Evolutionary conservation across 2,888 invertebrate species (phyloP).

Genomic region (Bedellia somnulentella): DNA sequence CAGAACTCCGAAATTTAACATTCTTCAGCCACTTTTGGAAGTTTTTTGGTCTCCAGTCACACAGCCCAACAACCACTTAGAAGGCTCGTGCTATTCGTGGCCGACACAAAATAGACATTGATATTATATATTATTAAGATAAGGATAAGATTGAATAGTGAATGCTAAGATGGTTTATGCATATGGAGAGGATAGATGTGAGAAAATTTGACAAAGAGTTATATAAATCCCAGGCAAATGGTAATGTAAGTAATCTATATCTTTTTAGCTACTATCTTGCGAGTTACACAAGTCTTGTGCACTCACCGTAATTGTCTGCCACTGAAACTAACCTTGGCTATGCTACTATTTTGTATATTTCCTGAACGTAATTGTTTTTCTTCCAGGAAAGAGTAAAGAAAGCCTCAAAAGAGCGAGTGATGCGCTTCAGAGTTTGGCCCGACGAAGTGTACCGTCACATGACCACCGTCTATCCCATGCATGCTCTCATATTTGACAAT

Average conservation of each 20-base stretch:
- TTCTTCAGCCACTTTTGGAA: too few relatives aligned
- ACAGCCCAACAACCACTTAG: too few relatives aligned
- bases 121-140: too few relatives aligned
- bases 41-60: too few relatives aligned
- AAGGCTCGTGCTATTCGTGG: too few relatives aligned
- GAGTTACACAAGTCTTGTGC: too few relatives aligned
- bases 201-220: too few relatives aligned
- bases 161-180: too few relatives aligned
- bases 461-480: constrained; percentile 20
- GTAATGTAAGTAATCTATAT: background rate
- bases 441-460: constrained; percentile 23
- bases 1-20: too few relatives aligned
- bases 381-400: constrained; percentile 13
- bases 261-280: background rate
- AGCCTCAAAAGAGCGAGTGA: constrained; percentile 10
- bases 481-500: constrained; percentile 21
- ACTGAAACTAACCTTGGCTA: background rate
- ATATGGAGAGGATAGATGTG: too few relatives aligned
- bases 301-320: background rate
- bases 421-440: constrained; percentile 18
- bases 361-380: background rate
- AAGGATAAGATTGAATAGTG: too few relatives aligned
- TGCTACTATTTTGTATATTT: background rate
- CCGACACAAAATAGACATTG: too few relatives aligned
- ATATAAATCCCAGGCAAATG: background rate